phyloP scores from a whole-genome alignment of 23 tunicate genomes.

The Halocynthia aurantium region DNA sequence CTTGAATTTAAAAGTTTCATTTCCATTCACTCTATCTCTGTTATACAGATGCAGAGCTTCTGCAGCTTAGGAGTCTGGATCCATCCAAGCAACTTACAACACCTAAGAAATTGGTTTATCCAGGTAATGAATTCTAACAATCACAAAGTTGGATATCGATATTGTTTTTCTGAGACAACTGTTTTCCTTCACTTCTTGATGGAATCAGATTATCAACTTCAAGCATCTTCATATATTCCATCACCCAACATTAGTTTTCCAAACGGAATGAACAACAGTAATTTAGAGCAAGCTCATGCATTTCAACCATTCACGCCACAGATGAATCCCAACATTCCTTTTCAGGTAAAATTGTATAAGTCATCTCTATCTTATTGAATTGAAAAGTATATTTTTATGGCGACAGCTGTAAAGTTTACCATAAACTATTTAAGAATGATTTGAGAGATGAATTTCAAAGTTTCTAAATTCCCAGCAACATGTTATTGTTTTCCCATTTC shows the following conservation, averaged over 20 bases:
- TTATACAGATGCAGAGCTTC: conserved; percentile 22
- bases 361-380: no score
- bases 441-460: no score
- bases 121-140: conserved; percentile 33
- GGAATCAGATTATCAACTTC: neutral
- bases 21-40: neutral
- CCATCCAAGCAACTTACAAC: conserved; percentile 88
- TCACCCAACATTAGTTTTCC: neutral
- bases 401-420: no score
- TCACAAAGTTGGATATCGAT: neutral
- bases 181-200: neutral
- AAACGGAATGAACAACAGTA: no score
- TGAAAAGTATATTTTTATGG: no score
- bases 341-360: neutral
- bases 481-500: no score
- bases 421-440: no score
- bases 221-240: neutral
- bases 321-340: conserved; percentile 3
- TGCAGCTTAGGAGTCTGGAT: conserved; percentile 54
- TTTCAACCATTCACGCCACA: conserved; percentile 13
- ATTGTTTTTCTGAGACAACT: neutral
- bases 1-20: no score
- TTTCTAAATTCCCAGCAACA: no score
- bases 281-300: neutral
- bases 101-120: conserved; percentile 54